Evolutionary conservation across 2,888 invertebrate species (phyloP).

Genomic region (Mamestra brassicae): DNA sequence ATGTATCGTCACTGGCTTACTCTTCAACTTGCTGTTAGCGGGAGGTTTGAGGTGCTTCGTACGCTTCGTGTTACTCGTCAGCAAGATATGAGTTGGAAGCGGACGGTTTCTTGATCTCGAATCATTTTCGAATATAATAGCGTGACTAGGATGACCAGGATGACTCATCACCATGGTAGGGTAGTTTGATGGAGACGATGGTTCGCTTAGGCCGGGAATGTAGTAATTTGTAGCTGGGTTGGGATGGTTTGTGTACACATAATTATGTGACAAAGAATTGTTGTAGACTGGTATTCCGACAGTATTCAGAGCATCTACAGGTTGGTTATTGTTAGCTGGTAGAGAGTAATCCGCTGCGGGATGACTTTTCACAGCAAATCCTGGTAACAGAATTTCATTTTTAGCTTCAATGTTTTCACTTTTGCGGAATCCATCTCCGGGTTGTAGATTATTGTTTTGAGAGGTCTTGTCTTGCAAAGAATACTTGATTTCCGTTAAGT

Average conservation of each 20-base stretch:
- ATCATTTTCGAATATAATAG: conserved; percentile 48
- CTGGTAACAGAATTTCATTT: conserved; percentile 41
- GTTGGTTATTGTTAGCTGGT: conserved; percentile 16
- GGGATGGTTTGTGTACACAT: conserved; percentile 27
- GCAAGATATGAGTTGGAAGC: conserved; percentile 35
- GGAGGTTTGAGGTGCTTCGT: conserved; percentile 64
- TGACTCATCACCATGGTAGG: conserved; percentile 57
- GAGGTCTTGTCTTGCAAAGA: not conserved
- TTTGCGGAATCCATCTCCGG: conserved; percentile 3
- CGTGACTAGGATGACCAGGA: conserved; percentile 47
- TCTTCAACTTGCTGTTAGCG: conserved; percentile 51
- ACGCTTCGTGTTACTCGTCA: conserved; percentile 43
- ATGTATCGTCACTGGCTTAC: conserved; percentile 51
- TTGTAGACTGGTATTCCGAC: conserved; percentile 61
- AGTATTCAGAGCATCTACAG: conserved; percentile 54
- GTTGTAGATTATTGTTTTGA: not conserved
- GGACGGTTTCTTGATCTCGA: conserved; percentile 38
- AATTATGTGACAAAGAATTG: conserved; percentile 43
- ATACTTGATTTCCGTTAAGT: conserved; percentile 1
- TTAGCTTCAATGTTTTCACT: conserved; percentile 6
- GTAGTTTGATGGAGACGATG: conserved; percentile 56
- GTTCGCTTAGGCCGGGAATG: conserved; percentile 46
- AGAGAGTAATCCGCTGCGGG: conserved; percentile 24
- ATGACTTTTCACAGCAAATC: conserved; percentile 17
- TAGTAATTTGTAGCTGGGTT: conserved; percentile 26